These are phyloP conservation scores for Sycophila texana DNA, from an alignment of 2,888 invertebrate species.

Conservation along the genomic window DNA sequence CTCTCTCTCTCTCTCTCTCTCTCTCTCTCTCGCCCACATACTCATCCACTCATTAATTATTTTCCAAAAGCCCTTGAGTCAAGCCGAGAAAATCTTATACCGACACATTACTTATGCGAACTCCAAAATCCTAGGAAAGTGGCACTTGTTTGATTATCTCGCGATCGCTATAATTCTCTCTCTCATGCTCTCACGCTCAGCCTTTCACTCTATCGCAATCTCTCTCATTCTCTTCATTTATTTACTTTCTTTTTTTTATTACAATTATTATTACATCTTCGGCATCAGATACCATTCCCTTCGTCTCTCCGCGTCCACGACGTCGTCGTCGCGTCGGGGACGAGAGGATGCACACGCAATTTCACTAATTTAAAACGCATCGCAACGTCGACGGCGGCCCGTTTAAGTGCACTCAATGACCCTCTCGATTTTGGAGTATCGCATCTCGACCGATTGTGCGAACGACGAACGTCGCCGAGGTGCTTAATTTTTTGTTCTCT, in stretches of 20 bases:
- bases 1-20: no score
- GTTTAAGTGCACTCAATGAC: constrained; percentile 49
- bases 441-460: constrained; percentile 47
- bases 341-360: neutral
- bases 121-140: constrained; percentile 54
- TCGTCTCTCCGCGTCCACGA: neutral
- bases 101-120: constrained; percentile 23
- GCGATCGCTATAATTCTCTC: constrained; percentile 34
- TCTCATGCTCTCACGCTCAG: no score
- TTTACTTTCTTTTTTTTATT: constrained; percentile 39
- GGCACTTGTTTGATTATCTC: constrained; percentile 55
- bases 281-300: neutral
- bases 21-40: constrained; percentile 58
- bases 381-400: constrained; percentile 19
- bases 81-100: neutral
- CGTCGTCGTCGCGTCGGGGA: neutral
- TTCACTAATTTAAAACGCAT: neutral
- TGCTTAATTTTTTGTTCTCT: neutral
- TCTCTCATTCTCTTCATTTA: constrained; percentile 26
- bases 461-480: constrained; percentile 8
- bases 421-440: constrained; percentile 53
- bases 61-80: constrained; percentile 41
- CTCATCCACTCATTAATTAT: neutral
- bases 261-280: constrained; percentile 31
- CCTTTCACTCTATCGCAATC: neutral